phyloP scores from a whole-genome alignment of 2,888 invertebrate species.

The Leucophora obtusa region DNA sequence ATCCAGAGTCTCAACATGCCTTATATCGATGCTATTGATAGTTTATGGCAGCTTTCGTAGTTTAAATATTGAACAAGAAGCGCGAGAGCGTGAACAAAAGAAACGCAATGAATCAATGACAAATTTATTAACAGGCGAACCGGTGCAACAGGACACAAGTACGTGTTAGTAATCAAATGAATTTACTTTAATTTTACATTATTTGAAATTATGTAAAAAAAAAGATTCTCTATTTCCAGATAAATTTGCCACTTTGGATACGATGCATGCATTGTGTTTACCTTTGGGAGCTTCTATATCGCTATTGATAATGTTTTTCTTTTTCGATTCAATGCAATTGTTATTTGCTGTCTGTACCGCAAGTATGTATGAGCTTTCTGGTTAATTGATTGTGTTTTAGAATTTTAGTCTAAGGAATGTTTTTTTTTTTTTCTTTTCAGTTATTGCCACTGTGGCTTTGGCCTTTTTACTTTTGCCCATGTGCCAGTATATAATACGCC shows the following conservation, averaged over 20 bases:
- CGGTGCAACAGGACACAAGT: constrained; percentile 79
- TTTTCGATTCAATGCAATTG: constrained; percentile 99
- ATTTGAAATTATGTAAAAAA: constrained; percentile 3
- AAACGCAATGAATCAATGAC: constrained; percentile 82
- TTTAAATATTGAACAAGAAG: constrained; percentile 96
- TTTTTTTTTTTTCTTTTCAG: constrained; percentile 79
- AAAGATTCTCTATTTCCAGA: constrained; percentile 70
- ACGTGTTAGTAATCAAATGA: constrained; percentile 68
- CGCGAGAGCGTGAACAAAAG: constrained; percentile 89
- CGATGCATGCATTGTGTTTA: constrained; percentile 97
- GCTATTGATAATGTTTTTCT: constrained; percentile 98
- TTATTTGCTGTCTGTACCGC: constrained; percentile 97
- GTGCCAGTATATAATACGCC: constrained; percentile 96
- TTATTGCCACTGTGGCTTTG: constrained; percentile 97
- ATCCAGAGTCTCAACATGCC: constrained; percentile 96
- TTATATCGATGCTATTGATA: constrained; percentile 97
- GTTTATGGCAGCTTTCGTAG: constrained; percentile 98
- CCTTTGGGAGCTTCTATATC: constrained; percentile 97
- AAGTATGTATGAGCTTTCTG: constrained; percentile 83
- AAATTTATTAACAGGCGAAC: constrained; percentile 78
- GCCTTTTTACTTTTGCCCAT: constrained; percentile 97
- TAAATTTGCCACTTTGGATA: constrained; percentile 95
- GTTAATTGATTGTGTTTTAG: constrained; percentile 2
- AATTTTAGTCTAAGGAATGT: background rate
- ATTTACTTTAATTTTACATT: background rate